phyloP scores from a whole-genome alignment of 2,888 invertebrate species.

The Ophonus ardosiacus region DNA sequence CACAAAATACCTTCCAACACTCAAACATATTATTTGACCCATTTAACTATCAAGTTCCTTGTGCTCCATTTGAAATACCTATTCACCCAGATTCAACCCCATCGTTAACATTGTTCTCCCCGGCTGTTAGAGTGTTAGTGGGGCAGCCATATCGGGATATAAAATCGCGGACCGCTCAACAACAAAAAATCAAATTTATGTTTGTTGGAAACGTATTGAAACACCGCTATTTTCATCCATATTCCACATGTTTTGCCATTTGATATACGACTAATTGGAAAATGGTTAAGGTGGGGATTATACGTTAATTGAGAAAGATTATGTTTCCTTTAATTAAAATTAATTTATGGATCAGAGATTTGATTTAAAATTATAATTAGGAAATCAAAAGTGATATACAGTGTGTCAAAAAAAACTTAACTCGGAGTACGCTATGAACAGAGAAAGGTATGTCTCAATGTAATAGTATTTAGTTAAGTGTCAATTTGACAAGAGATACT shows the following conservation, averaged over 20 bases:
- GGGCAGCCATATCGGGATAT: constrained; percentile 46
- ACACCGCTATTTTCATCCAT: neutral
- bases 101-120: constrained; percentile 39
- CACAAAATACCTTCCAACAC: neutral
- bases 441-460: no score
- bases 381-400: no score
- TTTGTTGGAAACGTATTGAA: constrained; percentile 3
- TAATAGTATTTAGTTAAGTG: no score
- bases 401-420: no score
- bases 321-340: neutral
- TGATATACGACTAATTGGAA: neutral
- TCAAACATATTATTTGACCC: neutral
- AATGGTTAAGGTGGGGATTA: neutral
- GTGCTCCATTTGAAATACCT: neutral
- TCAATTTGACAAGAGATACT: no score
- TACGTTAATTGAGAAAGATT: neutral
- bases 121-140: neutral
- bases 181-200: constrained; percentile 51
- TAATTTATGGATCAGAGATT: neutral
- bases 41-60: constrained; percentile 27
- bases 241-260: constrained; percentile 13
- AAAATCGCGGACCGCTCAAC: constrained; percentile 35
- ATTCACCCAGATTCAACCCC: neutral
- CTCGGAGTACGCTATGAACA: no score
- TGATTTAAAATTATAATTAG: no score